These are phyloP conservation scores for Lerista edwardsae DNA, from an alignment of 2,797 vertebrate species.

Conservation along the genomic window DNA sequence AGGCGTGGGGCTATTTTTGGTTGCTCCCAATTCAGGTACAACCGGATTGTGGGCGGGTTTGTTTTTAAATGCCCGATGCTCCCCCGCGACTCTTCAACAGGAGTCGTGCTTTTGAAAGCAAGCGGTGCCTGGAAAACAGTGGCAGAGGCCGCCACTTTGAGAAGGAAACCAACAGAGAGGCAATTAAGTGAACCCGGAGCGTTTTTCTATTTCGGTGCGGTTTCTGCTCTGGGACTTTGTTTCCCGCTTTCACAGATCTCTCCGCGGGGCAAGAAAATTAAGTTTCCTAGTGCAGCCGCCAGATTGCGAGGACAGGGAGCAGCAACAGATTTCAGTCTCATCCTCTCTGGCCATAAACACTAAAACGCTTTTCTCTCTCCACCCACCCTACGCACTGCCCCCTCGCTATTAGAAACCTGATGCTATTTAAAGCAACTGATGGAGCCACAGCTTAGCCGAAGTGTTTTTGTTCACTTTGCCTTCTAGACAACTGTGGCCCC, in stretches of 20 bases:
- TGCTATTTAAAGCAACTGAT: conserved; percentile 13
- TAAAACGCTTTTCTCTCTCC: neutral
- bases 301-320: conserved; percentile 60
- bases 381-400: neutral
- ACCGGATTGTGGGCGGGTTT: no score
- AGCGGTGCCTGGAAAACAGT: neutral
- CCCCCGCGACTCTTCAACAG: neutral
- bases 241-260: neutral
- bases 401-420: conserved; percentile 5
- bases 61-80: neutral
- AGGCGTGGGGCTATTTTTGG: no score
- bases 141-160: neutral
- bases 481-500: conserved; percentile 22
- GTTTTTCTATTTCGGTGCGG: neutral
- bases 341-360: conserved; percentile 50
- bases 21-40: no score
- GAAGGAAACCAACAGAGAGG: fast-evolving
- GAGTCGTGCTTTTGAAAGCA: neutral
- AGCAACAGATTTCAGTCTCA: conserved; percentile 59
- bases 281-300: conserved; percentile 37
- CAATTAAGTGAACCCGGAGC: neutral
- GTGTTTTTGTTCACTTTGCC: conserved; percentile 31
- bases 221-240: neutral
- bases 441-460: conserved; percentile 29
- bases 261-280: conserved; percentile 25